Evolutionary conservation across 2,113 vertebrate genomes (phyloP), one percentile per base, ranked within the genome.

Genomic region (Elephas maximus): DNA sequence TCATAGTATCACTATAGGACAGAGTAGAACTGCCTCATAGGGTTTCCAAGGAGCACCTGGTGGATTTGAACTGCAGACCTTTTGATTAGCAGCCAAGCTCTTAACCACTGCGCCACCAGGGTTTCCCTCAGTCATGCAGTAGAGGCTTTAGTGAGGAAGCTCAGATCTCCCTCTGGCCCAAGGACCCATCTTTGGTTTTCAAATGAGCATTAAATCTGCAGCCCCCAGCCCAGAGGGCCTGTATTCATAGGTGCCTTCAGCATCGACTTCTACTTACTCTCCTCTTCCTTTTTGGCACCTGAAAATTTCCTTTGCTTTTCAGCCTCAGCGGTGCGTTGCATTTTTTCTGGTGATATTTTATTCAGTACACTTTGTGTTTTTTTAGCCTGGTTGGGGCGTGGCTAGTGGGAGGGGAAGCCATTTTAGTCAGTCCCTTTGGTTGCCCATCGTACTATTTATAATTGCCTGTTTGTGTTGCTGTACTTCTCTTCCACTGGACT

Each of bases 281-380:
- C 57, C 11, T 73, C n/a, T 51, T 82, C 62, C 53, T 24, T 95
- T 44, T 30, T n/a, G 60, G 20, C 21, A 57, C 20, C 45, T 51
- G 30, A 92, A 53, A 65, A 89, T 73, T 91, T 85, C 79, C 26
- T 62, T 77, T 88, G 48, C 53, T 86, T 86, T 93, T 84, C 7
- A 44, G 11, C 87, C 73, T 88, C 71, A 91, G n/a, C 77, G 77
- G 3, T 78, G 71, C 26, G 11, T 62, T 81, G 9, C 57, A 14
- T 45, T 62, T 90, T 23, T n/a, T 73, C 73, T 71, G 51, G 23
- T 69, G 33, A n/a, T 73, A 11, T 60, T 87, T 86, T 53, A 83
- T 73, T 91, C 62, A 53, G 18, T 63, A 45, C 21, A 44, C 51
- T 74, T 37, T 12, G 20, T 71, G 17, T 65, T 37, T 37, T 91